These are phyloP conservation scores for Ictalurus punctatus DNA, from an alignment of 2,113 vertebrate genomes.

Conservation along the genomic window DNA sequence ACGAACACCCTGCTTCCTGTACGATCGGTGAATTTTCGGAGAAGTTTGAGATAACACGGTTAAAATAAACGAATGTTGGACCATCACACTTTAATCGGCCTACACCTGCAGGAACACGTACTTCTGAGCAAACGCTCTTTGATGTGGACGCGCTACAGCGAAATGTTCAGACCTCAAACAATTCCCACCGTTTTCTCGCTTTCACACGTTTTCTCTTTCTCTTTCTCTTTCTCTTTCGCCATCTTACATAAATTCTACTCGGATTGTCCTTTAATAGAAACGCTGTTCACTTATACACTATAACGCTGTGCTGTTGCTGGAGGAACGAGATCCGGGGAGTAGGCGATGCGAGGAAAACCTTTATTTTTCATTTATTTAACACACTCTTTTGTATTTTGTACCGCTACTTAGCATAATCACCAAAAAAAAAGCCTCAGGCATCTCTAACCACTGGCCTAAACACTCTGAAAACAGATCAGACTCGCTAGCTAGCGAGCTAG, in stretches of 20 bases:
- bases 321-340: not conserved
- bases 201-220: constrained; percentile 1
- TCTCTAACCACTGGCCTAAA: not conserved
- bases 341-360: not conserved
- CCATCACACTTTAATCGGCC: not conserved
- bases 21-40: not conserved
- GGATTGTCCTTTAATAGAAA: not conserved
- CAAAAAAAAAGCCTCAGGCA: not conserved
- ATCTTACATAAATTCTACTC: not conserved
- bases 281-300: not conserved
- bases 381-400: not conserved
- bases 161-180: constrained; percentile 24
- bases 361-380: not conserved
- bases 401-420: not conserved
- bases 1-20: constrained; percentile 49
- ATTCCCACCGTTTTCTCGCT: not conserved
- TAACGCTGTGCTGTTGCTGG: not conserved
- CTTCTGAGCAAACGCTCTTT: constrained; percentile 31
- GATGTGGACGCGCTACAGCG: constrained; percentile 23
- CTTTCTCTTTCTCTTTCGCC: not conserved
- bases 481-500: not conserved
- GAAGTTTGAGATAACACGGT: not conserved
- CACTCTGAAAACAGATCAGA: not conserved
- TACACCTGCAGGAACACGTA: constrained; percentile 17
- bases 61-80: not conserved